Evolutionary conservation across 2,797 vertebrate species (phyloP), one percentile per base, ranked within the genome.

Genomic region (Erpetoichthys calabaricus): DNA sequence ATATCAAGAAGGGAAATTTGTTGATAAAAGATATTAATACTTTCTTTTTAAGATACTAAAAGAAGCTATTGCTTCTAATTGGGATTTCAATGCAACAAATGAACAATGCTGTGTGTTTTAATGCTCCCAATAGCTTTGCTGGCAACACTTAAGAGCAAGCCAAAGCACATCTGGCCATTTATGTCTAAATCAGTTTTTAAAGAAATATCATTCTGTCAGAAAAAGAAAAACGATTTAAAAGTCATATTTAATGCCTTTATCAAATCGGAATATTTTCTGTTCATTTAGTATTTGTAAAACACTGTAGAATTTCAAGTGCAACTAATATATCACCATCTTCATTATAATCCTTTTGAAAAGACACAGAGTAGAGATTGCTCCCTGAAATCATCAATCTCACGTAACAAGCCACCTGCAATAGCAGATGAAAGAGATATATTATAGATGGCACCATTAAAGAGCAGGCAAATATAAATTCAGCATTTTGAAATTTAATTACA

Each of bases 401-500:
- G 47, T 42, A 56, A 61, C 57, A 70, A 65, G 70, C 71, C 59
- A 67, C 59, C 61, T 59, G 47, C 60, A 59, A 63, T 53, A 60
- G 62, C 45, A 57, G 56, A 61, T 65, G 60, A 55, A 61, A 53
- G 65, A 67, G 63, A 66, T 56, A 60, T 55, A 43, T 53, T 62
- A 64, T 57, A 54, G 41, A 65, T 63, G 73, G 67, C 46, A 65
- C 70, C 64, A 68, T 73, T 56, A 70, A 62, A 53, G 57, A 25
- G 6, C 56, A 46, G 53, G 66, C 70, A 71, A 75, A 79, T 69
- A 75, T 70, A 74, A 75, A 72, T 55, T 63, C 45, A 10, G 49
- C 59, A 61, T 55, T 63, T 70, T 71, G 65, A 57, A 59, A 69
- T 62, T 58, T 57, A 65, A 69, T 71, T 65, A 68, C 64, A 64